Evolutionary conservation across 2,113 vertebrate genomes (phyloP).

Genomic region (Muntiacus reevesi): DNA sequence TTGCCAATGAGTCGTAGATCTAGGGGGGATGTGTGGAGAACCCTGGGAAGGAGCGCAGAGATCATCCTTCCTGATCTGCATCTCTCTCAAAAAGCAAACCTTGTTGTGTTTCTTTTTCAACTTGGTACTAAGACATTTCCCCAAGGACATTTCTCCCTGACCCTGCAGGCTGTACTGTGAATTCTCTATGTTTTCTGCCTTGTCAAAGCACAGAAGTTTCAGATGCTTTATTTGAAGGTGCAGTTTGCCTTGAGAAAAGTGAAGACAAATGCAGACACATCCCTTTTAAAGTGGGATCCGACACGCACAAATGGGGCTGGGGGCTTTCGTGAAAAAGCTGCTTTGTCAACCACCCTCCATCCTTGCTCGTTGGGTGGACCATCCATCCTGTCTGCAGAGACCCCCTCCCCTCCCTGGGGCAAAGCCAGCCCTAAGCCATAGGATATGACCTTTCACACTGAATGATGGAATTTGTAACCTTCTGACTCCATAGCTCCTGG

Average conservation of each 20-base stretch:
- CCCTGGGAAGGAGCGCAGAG: neutral
- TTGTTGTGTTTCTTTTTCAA: accelerated
- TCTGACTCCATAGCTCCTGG: neutral
- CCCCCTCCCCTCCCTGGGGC: neutral
- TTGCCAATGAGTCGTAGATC: neutral
- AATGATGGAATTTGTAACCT: accelerated
- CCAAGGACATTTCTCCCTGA: too few relatives aligned
- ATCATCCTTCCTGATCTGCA: accelerated
- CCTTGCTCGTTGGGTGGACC: neutral
- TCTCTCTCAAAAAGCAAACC: neutral
- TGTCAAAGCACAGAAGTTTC: accelerated
- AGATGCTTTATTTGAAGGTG: accelerated
- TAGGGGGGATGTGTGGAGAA: neutral
- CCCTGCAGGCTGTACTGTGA: accelerated
- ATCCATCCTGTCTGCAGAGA: neutral
- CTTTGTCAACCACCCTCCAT: neutral
- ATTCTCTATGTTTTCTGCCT: accelerated
- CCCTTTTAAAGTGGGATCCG: neutral
- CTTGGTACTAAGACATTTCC: too few relatives aligned
- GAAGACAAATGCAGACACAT: accelerated
- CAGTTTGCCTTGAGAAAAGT: accelerated
- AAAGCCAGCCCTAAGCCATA: neutral
- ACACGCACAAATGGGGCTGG: accelerated
- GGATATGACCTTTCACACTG: accelerated
- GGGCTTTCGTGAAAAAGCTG: accelerated